phyloP scores from a whole-genome alignment of 2,797 vertebrate species.

The Brachyalestes nurse region DNA sequence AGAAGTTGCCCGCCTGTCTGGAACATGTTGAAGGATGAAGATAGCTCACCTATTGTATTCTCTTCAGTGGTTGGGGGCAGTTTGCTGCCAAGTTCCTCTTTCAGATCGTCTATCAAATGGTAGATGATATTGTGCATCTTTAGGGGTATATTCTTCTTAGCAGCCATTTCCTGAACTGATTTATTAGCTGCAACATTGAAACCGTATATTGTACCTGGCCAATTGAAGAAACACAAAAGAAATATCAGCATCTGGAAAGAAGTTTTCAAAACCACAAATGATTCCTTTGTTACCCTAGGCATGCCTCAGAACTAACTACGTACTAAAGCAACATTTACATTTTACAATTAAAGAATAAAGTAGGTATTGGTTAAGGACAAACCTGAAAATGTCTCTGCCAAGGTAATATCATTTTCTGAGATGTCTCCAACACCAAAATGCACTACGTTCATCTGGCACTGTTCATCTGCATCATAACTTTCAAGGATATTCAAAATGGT shows the following conservation, averaged over 20 bases:
- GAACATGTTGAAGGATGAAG: too few species aligned
- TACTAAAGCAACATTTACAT: neutral
- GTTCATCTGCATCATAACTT: slow-evolving; percentile 84
- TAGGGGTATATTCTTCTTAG: slow-evolving; percentile 80
- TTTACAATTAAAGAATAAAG: neutral
- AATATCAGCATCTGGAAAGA: neutral
- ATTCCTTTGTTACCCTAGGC: neutral
- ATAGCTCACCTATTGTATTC: slow-evolving; percentile 79
- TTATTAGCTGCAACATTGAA: slow-evolving; percentile 85
- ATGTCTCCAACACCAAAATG: slow-evolving; percentile 92
- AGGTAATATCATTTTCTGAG: slow-evolving; percentile 86
- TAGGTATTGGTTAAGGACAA: neutral
- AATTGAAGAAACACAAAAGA: neutral
- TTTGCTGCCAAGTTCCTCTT: slow-evolving; percentile 83
- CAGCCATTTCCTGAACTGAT: slow-evolving; percentile 80
- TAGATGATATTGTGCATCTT: slow-evolving; percentile 90
- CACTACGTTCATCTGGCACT: slow-evolving; percentile 87
- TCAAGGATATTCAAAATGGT: slow-evolving; percentile 87
- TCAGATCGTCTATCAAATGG: slow-evolving; percentile 88
- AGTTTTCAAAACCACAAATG: neutral
- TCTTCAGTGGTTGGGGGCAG: slow-evolving; percentile 73
- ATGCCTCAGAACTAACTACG: neutral
- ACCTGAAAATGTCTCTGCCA: slow-evolving; percentile 90
- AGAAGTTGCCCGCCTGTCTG: too few species aligned
- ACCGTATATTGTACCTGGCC: slow-evolving; percentile 87